phyloP scores from a whole-genome alignment of 2,113 vertebrate species.

The Maccullochella peelii region DNA sequence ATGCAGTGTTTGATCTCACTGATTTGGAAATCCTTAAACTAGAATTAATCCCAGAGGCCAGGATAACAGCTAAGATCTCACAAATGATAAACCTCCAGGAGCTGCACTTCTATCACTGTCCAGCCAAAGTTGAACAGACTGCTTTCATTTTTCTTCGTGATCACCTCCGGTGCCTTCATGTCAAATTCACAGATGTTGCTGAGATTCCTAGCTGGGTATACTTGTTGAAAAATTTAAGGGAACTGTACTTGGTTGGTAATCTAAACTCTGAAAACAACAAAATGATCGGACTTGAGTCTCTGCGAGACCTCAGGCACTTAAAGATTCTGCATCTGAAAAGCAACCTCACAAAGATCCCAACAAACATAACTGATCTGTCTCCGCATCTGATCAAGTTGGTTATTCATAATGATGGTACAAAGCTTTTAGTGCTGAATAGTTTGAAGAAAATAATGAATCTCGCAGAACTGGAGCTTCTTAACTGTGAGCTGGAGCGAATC shows the following conservation, averaged over 20 bases:
- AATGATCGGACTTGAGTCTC: constrained; percentile 97
- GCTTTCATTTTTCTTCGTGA: constrained; percentile 98
- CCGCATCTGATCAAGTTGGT: constrained; percentile 95
- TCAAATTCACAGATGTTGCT: constrained; percentile 98
- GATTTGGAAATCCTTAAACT: constrained; percentile 96
- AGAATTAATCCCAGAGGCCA: constrained; percentile 96
- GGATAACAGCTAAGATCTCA: constrained; percentile 96
- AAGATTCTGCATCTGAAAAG: constrained; percentile 96
- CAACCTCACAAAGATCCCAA: constrained; percentile 98
- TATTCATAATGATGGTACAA: constrained; percentile 97
- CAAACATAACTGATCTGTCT: constrained; percentile 97
- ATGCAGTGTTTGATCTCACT: constrained; percentile 95
- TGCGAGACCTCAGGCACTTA: constrained; percentile 94
- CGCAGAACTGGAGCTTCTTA: constrained; percentile 93
- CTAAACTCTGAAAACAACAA: constrained; percentile 99
- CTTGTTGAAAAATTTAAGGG: constrained; percentile 93
- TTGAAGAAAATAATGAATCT: constrained; percentile 99
- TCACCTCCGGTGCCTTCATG: constrained; percentile 97
- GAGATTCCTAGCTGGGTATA: constrained; percentile 99
- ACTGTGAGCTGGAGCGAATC: constrained; percentile 97
- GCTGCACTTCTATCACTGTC: constrained; percentile 97
- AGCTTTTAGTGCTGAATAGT: constrained; percentile 96
- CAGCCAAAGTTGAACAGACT: constrained; percentile 96
- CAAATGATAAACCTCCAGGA: constrained; percentile 98
- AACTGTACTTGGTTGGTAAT: constrained; percentile 95